Percentiles rank a stretch among this genome's conserved stretches.
Conservation (phyloP, 2,888 invertebrate genomes). For the Drosophila mimetica region DNA sequence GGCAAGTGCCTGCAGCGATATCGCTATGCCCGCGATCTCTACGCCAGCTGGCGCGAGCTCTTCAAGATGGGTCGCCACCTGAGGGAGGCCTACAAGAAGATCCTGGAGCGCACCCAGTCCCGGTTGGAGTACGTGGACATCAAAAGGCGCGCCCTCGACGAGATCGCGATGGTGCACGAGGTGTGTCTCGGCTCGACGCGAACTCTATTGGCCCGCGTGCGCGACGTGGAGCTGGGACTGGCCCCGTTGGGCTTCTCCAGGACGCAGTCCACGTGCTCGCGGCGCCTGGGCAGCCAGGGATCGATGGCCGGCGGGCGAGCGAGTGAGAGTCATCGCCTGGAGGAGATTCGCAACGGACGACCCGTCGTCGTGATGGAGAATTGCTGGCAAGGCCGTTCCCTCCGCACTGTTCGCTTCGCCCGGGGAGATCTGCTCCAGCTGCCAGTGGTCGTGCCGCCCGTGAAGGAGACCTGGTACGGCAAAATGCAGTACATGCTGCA, state of each 20-base stretch:
- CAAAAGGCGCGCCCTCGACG: neutral
- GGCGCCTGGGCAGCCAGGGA: neutral
- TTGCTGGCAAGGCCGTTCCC: neutral
- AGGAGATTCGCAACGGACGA: neutral
- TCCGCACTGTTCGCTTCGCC: neutral
- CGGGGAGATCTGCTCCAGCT: neutral
- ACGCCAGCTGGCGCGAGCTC: slow-evolving; percentile 9
- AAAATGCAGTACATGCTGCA: neutral
- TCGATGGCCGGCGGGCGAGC: neutral
- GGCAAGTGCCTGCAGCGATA: slow-evolving; percentile 6
- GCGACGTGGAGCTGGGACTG: neutral
- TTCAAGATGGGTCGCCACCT: slow-evolving; percentile 2
- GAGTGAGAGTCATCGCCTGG: neutral
- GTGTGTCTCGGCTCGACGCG: neutral
- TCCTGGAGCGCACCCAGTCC: neutral
- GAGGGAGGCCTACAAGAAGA: neutral
- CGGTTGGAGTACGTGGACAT: neutral
- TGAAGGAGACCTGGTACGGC: neutral
- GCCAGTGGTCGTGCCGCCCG: neutral
- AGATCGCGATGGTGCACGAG: neutral
- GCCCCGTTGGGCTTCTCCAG: neutral
- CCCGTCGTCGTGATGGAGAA: neutral
- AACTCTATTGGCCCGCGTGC: neutral
- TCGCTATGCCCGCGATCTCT: neutral
- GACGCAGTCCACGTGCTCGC: neutral